Evolutionary conservation across 2,888 invertebrate genomes (phyloP).

Genomic region (Choristoneura rosaceana): DNA sequence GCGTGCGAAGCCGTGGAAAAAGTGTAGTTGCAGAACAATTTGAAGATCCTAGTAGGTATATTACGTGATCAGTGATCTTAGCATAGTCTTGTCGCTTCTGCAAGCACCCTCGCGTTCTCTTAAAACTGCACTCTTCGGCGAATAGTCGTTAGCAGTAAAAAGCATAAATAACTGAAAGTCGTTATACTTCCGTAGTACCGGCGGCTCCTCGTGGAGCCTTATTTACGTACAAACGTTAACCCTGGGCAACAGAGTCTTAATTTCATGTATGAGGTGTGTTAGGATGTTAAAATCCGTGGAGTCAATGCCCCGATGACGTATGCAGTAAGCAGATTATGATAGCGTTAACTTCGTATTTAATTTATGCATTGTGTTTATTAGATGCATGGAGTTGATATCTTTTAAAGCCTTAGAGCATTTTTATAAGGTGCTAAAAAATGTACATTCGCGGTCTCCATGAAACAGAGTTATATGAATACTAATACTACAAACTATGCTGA

Average conservation of each 20-base stretch:
- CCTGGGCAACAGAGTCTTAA: neutral
- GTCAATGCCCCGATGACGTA: slow-evolving; percentile 8
- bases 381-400: neutral
- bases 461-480: too few relatives aligned
- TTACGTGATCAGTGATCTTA: neutral
- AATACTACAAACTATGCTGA: too few relatives aligned
- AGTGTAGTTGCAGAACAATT: too few relatives aligned
- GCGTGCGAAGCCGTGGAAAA: too few relatives aligned
- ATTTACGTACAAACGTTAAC: neutral
- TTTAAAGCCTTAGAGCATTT: too few relatives aligned
- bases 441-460: too few relatives aligned
- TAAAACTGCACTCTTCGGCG: slow-evolving; percentile 3
- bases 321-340: neutral
- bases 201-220: neutral
- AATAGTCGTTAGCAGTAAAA: slow-evolving; percentile 29
- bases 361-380: neutral
- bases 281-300: slow-evolving; percentile 18
- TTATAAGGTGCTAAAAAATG: too few relatives aligned
- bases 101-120: neutral
- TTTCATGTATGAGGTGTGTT: slow-evolving; percentile 25
- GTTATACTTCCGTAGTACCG: slow-evolving; percentile 23
- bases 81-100: neutral
- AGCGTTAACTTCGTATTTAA: neutral
- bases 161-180: slow-evolving; percentile 35
- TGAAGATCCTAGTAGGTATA: too few relatives aligned